Base-by-base conservation (phyloP, 2,888 invertebrate genomes). In the Seira ritae region DNA sequence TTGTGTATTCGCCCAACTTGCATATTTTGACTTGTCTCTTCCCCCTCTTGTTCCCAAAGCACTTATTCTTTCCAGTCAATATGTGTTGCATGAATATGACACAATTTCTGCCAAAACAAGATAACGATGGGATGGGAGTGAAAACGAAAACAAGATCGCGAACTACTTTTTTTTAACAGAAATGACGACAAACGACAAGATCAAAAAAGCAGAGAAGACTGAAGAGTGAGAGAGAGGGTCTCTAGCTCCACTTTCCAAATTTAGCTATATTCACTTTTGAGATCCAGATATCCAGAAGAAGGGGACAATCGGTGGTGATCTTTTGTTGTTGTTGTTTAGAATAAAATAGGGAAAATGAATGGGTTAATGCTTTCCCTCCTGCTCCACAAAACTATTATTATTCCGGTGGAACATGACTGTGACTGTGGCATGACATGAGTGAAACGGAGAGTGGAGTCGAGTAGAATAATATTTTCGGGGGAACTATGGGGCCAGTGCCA, bases 21-120 rank as follows among this genome's bases (percentile, higher is more conserved):
- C 60, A 60, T 60, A 60, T 60, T 60, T 60, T 15, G 8, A 15
- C 17, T 60, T n/a, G 4, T n/a, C 60, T 17, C 60, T 60, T 60
- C 12, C 60, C 17, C 17, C 60, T 60, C 60, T 60, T n/a, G n/a
- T n/a, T n/a, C n/a, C n/a, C n/a, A n/a, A 60, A 60, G n/a, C 4
- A 60, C 15, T 60, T n/a, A 15, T 37, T 77, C 67, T 50, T 74
- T 80, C 74, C 55, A 76, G 65, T 70, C 81, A 76, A 81, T 71
- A 76, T 81, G 46, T 17, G 37, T 10, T 60, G 74, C 65, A 79
- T 79, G 72, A 70, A 79, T 72, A 72, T 72, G 79, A 79, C 79
- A 78, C 24, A 69, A 78, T n/a, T 60, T 60, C 60, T 60, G 60
- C 60, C 60, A 60, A 60, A 60, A 60, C 60, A 50, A 65, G 23